Evolutionary conservation across 1,140 invertebrate genomes (phyloP).

Genomic region (Pygmarrhopalites habei): DNA sequence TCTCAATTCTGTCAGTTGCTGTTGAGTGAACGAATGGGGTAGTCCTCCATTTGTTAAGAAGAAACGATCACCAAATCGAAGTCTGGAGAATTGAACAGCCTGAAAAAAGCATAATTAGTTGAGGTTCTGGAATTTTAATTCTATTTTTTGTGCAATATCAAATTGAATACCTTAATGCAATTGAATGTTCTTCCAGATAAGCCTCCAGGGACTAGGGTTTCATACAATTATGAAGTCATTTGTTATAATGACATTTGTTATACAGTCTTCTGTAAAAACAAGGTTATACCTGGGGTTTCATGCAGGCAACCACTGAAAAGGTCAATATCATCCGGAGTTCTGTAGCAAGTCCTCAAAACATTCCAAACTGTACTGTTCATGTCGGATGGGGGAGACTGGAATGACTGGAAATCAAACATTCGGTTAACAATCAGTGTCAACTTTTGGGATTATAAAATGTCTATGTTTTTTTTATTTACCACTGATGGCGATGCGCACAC

Average conservation of each 20-base stretch:
- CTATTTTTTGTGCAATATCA: no score
- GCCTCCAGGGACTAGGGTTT: constrained; percentile 57
- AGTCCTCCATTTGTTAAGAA: constrained; percentile 42
- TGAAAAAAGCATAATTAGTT: no score
- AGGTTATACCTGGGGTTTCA: no score
- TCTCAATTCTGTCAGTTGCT: constrained; percentile 9
- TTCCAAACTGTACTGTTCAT: not conserved
- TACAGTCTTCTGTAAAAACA: no score
- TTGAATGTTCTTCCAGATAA: constrained; percentile 77
- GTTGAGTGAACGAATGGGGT: constrained; percentile 39
- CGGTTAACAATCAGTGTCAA: no score
- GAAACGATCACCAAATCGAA: constrained; percentile 43
- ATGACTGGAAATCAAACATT: no score
- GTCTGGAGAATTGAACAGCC: constrained; percentile 41
- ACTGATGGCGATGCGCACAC: constrained; percentile 47
- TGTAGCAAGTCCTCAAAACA: not conserved
- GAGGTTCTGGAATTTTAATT: no score
- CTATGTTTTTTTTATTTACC: not conserved
- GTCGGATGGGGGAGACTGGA: not conserved
- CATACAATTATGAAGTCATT: no score
- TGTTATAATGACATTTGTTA: no score
- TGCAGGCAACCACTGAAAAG: constrained; percentile 75
- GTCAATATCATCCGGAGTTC: constrained; percentile 59
- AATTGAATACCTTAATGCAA: constrained; percentile 58
- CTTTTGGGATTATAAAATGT: no score